Evolutionary conservation across 2,797 vertebrate species (phyloP).

Genomic region (Hephaestus fuliginosus): DNA sequence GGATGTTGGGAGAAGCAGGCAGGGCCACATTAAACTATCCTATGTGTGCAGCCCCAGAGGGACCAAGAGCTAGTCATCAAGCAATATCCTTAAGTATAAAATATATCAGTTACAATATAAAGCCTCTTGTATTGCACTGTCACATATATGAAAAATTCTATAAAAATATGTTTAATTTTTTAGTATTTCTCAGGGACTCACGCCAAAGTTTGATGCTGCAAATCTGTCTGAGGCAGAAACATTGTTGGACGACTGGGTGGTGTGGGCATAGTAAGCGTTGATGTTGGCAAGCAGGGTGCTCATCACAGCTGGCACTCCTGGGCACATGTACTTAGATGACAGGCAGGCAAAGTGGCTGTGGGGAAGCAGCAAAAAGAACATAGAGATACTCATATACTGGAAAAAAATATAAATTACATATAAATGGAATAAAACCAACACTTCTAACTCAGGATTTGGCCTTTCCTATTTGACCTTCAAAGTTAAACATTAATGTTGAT

Average conservation of each 20-base stretch:
- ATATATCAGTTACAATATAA: neutral
- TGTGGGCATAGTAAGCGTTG: slow-evolving; percentile 98
- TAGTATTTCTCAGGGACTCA: slow-evolving; percentile 79
- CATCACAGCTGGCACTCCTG: slow-evolving; percentile 97
- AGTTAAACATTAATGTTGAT: neutral
- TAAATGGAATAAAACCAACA: neutral
- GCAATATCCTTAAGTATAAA: neutral
- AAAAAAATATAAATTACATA: neutral
- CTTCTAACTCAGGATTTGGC: neutral
- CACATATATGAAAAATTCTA: neutral
- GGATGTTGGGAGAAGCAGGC: slow-evolving; percentile 39
- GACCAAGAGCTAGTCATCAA: neutral
- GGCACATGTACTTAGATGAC: slow-evolving; percentile 99
- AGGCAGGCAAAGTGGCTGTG: slow-evolving; percentile 97
- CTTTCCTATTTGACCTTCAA: neutral
- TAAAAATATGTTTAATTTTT: too few relatives aligned
- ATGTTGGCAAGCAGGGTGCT: slow-evolving; percentile 99
- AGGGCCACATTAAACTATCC: slow-evolving; percentile 18
- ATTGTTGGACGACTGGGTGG: slow-evolving; percentile 95
- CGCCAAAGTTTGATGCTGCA: slow-evolving; percentile 98
- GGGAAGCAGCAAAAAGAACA: slow-evolving; percentile 30
- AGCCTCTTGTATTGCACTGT: neutral
- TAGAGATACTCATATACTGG: neutral
- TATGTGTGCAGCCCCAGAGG: slow-evolving; percentile 15
- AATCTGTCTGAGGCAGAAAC: slow-evolving; percentile 98